Evolutionary conservation across 2,888 invertebrate species (phyloP), one percentile per base, ranked within the genome.

Genomic region (Eilema caniola): DNA sequence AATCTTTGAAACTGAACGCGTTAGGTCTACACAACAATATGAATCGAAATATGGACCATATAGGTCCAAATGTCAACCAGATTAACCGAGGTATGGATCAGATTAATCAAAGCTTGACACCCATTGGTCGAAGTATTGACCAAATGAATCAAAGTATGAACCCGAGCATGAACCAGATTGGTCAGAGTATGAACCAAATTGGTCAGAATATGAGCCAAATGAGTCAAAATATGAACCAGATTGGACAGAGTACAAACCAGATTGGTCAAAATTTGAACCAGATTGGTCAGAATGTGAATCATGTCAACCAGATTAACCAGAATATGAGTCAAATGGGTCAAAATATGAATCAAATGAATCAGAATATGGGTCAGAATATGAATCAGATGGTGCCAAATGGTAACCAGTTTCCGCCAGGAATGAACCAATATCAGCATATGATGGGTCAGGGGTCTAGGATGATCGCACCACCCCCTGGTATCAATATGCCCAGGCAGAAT

Each of bases 401-500:
- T 0, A 90, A 90, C 67, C 93, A 92, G 78, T 93, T 91, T 82
- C 88, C 87, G 0, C 85, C 73, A 1, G 70, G 87, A 0, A 91
- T 93, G 87, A 92, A 90, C 69, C 93, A 92, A 79, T 93, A 86
- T 72, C 87, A 86, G 0, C 92, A 92, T 71, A 90, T 93, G 89
- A 90, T 94, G 90, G 87, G 89, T 0, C 93, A 93, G 59, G 59
- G 57, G 66, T 89, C 90, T 0, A 82, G 94, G 16, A 93, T 94
- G 93, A 89, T 95, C 69, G 91, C 85, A 0, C 93, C 94, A 0
- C 94, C 95, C 0, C 95, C 94, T 0, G 94, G 94, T 0, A 90
- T 95, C 59, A 88, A 85, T 7, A 91, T 93, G 89, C 92, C 91
- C 0, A 81, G 93, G 66, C 95, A 93, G 77, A 93, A 90, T 86